These are phyloP conservation scores for Sisyra terminalis DNA, from an alignment of 2,888 invertebrate species.

Conservation along the genomic window DNA sequence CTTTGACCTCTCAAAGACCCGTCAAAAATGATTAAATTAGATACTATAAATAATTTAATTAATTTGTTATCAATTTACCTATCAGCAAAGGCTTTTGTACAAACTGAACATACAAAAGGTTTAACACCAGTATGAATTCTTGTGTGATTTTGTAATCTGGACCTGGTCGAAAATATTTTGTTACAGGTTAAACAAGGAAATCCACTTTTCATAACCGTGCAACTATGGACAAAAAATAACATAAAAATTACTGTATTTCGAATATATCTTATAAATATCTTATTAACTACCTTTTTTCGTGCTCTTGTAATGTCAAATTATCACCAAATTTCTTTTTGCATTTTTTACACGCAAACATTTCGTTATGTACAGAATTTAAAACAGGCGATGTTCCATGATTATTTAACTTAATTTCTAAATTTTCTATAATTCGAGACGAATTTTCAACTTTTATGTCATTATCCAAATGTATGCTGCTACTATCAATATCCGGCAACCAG, in stretches of 20 bases:
- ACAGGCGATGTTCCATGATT: no score
- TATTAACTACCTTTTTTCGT: background rate
- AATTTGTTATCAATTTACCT: conserved; percentile 1
- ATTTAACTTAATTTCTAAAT: background rate
- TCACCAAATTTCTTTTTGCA: conserved; percentile 4
- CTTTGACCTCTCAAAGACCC: no score
- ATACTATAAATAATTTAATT: background rate
- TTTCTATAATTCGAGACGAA: background rate
- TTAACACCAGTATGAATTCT: conserved; percentile 7
- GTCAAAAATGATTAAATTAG: background rate
- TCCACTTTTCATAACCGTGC: background rate
- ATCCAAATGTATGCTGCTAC: background rate
- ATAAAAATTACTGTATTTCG: no score
- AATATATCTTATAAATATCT: background rate
- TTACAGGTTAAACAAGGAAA: conserved; percentile 5
- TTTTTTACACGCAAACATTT: background rate
- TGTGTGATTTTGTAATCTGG: conserved; percentile 6
- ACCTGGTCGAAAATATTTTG: conserved; percentile 5
- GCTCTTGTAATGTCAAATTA: background rate
- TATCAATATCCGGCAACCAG: conserved; percentile 5
- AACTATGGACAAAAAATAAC: no score
- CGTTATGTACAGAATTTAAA: no score
- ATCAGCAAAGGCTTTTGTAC: conserved; percentile 7
- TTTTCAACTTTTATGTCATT: background rate
- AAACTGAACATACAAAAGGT: conserved; percentile 6